Conservation (phyloP, 1,140 invertebrate species). For the Oryctes rhinoceros region DNA sequence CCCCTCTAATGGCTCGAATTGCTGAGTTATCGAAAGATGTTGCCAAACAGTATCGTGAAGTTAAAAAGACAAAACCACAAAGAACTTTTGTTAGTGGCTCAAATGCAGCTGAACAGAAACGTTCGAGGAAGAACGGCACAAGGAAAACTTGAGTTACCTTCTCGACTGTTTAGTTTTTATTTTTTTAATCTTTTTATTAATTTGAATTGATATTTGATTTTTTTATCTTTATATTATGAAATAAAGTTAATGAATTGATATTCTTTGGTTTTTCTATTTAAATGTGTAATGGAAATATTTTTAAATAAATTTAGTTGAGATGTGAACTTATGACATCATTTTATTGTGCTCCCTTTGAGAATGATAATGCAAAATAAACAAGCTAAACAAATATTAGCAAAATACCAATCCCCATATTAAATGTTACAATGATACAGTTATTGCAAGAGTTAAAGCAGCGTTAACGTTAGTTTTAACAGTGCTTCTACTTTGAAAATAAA, state of each 20-base stretch:
- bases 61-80: conserved; percentile 67
- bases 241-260: too few species aligned
- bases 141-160: not conserved
- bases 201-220: not conserved
- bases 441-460: not conserved
- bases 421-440: not conserved
- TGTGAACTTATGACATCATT: not conserved
- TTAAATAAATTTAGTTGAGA: too few species aligned
- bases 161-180: not conserved
- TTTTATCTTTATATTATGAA: too few species aligned
- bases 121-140: not conserved
- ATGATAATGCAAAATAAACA: not conserved
- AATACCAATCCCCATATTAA: not conserved
- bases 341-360: not conserved
- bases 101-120: conserved; percentile 66
- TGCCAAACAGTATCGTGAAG: conserved; percentile 66
- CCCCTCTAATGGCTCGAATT: conserved; percentile 79
- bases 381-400: not conserved
- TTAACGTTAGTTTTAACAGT: not conserved
- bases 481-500: not conserved
- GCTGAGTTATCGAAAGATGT: conserved; percentile 75
- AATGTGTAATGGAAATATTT: too few species aligned
- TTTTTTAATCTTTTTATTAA: not conserved
- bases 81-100: conserved; percentile 72
- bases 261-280: too few species aligned